These are phyloP conservation scores for Aramus guarauna DNA, from an alignment of 2,113 vertebrate species.

Conservation along the genomic window DNA sequence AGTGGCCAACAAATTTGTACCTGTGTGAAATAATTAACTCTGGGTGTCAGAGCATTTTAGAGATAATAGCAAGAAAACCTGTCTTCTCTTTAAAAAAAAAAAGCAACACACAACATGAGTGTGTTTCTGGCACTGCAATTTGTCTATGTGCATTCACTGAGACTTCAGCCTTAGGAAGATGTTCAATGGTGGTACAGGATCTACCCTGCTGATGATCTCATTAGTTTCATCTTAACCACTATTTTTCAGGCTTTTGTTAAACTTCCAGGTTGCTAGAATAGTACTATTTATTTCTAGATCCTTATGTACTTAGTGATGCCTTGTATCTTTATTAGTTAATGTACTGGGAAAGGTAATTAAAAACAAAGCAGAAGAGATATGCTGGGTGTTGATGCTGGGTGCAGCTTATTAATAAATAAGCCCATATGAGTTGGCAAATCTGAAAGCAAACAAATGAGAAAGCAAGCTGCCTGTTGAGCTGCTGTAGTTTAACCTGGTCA, in stretches of 20 bases:
- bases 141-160: neutral
- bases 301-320: neutral
- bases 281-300: neutral
- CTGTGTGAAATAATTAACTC: neutral
- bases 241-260: neutral
- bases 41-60: neutral
- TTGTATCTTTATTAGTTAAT: neutral
- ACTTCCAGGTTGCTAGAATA: neutral
- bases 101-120: neutral
- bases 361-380: neutral
- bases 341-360: neutral
- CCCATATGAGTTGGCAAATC: neutral
- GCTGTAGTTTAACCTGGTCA: too few relatives aligned
- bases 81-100: neutral
- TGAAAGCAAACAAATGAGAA: neutral
- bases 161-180: neutral
- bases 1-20: neutral
- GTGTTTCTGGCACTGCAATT: neutral
- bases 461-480: neutral
- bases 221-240: neutral
- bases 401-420: neutral
- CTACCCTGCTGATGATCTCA: neutral
- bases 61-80: neutral
- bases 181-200: neutral
- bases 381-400: neutral